Conservation (phyloP, 2,113 vertebrate genomes). For the Xerus inauris region DNA sequence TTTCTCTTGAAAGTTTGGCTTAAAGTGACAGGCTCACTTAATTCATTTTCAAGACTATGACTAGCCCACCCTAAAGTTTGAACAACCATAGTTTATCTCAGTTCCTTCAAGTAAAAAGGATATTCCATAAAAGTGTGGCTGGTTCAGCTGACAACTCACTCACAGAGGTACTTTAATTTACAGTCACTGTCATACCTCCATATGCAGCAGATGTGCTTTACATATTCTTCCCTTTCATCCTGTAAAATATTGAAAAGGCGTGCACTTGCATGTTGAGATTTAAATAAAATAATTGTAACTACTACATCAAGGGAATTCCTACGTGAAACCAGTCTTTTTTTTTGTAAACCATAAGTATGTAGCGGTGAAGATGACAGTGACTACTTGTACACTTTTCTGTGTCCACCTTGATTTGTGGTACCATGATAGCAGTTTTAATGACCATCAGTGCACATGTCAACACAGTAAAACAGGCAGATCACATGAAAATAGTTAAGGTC, state of each 20-base stretch:
- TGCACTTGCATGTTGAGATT: background rate
- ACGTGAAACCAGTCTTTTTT: background rate
- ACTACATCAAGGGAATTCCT: background rate
- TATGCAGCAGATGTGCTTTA: background rate
- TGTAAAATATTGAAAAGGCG: background rate
- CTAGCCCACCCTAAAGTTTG: background rate
- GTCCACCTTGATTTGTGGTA: background rate
- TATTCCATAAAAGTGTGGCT: background rate
- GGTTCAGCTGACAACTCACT: background rate
- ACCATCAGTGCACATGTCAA: background rate
- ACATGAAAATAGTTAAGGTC: background rate
- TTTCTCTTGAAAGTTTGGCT: slow-evolving; percentile 19
- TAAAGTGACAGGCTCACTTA: background rate
- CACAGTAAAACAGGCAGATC: background rate
- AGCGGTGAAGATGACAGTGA: background rate
- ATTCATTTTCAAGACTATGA: slow-evolving; percentile 40
- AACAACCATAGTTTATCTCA: background rate
- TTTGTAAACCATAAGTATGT: background rate
- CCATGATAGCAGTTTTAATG: background rate
- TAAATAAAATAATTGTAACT: background rate
- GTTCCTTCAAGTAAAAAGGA: background rate
- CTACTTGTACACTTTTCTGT: background rate
- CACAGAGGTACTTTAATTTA: background rate
- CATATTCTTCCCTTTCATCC: background rate
- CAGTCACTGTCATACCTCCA: background rate